Evolutionary conservation across 1,140 invertebrate species (phyloP).

Genomic region (Apis mellifera): DNA sequence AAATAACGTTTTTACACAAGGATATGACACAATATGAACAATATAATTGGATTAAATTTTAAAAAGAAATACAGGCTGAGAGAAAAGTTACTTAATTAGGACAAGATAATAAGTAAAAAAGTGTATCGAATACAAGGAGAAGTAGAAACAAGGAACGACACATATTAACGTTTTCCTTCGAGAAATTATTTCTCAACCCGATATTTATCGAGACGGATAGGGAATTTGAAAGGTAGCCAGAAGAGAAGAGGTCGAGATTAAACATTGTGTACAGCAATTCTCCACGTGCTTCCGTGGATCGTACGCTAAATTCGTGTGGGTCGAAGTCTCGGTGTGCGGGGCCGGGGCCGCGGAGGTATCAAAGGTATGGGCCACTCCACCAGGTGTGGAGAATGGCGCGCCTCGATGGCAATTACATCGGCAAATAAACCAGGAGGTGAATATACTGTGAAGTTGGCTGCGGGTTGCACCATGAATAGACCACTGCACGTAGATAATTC

Average conservation of each 20-base stretch:
- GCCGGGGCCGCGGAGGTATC: slow-evolving; percentile 47
- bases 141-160: too few relatives aligned
- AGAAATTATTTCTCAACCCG: neutral
- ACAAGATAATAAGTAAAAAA: too few relatives aligned
- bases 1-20: too few relatives aligned
- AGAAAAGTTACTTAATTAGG: too few relatives aligned
- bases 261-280: neutral
- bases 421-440: slow-evolving; percentile 69
- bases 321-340: slow-evolving; percentile 46
- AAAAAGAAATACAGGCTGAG: too few relatives aligned
- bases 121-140: too few relatives aligned
- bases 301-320: slow-evolving; percentile 45
- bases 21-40: too few relatives aligned
- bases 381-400: slow-evolving; percentile 66
- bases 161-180: too few relatives aligned
- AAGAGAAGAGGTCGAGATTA: neutral
- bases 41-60: too few relatives aligned
- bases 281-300: slow-evolving; percentile 13
- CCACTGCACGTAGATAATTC: slow-evolving; percentile 60
- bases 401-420: slow-evolving; percentile 68
- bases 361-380: slow-evolving; percentile 63
- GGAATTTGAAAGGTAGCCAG: neutral
- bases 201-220: neutral
- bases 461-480: slow-evolving; percentile 62
- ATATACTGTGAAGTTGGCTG: slow-evolving; percentile 61